Evolutionary conservation across 2,113 vertebrate genomes (phyloP), one percentile per base, ranked within the genome.

Genomic region (Centropristis striata): DNA sequence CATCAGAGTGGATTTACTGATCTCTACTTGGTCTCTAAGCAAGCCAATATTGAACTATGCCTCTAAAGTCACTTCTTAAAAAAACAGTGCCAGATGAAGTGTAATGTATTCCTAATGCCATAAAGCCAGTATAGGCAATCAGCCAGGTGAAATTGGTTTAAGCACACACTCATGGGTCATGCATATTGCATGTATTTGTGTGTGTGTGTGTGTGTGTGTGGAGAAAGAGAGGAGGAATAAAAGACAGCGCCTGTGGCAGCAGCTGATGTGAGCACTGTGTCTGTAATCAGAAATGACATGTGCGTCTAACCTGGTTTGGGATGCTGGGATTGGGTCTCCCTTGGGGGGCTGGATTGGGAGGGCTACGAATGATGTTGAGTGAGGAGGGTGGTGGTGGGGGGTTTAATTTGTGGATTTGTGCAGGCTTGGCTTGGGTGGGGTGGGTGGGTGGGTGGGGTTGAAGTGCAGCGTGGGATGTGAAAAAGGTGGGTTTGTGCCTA

Each of bases 221-320:
- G 16, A n/a, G 16, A 51, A 51, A 42, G 70, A 53, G 42, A 21
- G 18, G 58, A 41, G 13, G 76, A 78, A 77, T 79, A 84, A 83
- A 86, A 91, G 75, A 83, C 65, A 51, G 74, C 44, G 83, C 81
- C 77, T 55, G 67, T 84, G 77, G 87, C 87, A 86, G 76, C 86
- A 90, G 86, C 88, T 92, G 86, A 93, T 90, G 82, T 92, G 87
- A 92, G 83, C 72, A 41, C 80, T 80, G 79, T 70, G 85, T 86
- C 82, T 69, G 83, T 95, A 95, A 95, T 95, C 90, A 91, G 77
- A 88, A 86, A 79, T 94, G 95, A 94, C 94, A 95, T 94, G 90
- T 91, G 92, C 78, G 60, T 85, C 89, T 95, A 95, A 95, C 93
- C 90, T 94, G 94, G 87, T 94, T 94, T 93, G 75, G 90, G 91